Evolutionary conservation across 1,140 invertebrate genomes (phyloP).

Genomic region (Megalopta genalis): DNA sequence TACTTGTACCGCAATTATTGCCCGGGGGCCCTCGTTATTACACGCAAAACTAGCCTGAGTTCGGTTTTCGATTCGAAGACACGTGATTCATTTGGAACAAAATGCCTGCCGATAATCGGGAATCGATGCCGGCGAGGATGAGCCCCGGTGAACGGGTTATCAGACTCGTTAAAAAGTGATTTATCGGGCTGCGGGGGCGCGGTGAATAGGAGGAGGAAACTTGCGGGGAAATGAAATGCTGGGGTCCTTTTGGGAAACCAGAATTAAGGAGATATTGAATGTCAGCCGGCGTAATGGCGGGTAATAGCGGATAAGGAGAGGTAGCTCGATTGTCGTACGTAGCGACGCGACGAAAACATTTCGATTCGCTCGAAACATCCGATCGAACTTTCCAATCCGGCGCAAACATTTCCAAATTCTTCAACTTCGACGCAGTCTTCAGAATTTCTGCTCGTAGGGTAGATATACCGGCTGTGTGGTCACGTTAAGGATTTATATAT

Average conservation of each 20-base stretch:
- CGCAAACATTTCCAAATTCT: no score
- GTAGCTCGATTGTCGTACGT: not conserved
- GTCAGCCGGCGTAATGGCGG: not conserved
- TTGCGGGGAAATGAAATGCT: slow-evolving; percentile 29
- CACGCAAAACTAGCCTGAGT: slow-evolving; percentile 63
- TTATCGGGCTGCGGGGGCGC: not conserved
- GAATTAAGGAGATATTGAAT: slow-evolving; percentile 42
- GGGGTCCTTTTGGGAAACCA: not conserved
- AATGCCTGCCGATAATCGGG: slow-evolving; percentile 32
- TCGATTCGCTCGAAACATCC: no score
- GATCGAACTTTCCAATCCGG: no score
- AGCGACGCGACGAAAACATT: not conserved
- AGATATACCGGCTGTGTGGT: no score
- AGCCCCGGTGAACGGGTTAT: slow-evolving; percentile 32
- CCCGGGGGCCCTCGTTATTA: slow-evolving; percentile 67
- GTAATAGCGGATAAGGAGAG: slow-evolving; percentile 1
- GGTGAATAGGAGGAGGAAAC: not conserved
- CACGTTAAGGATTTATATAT: no score
- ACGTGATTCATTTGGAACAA: slow-evolving; percentile 37
- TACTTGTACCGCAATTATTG: slow-evolving; percentile 78
- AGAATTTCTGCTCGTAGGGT: no score
- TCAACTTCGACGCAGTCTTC: no score
- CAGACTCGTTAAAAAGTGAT: slow-evolving; percentile 48
- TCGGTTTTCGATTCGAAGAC: slow-evolving; percentile 47
- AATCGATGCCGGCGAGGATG: slow-evolving; percentile 36